phyloP scores from a whole-genome alignment of 2,797 vertebrate genomes.

The Xyrichtys novacula region DNA sequence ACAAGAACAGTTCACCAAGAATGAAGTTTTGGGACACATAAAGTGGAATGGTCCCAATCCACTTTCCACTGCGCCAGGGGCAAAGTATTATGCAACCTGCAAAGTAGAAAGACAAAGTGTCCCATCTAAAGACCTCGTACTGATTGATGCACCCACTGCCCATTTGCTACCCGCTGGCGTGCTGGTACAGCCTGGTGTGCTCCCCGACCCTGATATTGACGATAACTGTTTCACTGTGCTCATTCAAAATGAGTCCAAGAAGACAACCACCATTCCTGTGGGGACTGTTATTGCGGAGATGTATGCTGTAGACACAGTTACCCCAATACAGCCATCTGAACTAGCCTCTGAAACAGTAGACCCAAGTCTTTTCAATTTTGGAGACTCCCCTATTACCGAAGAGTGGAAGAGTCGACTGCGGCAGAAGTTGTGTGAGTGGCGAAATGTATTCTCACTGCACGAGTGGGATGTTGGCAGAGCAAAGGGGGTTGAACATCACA shows the following conservation, averaged over 20 bases:
- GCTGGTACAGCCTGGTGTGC: slow-evolving; percentile 31
- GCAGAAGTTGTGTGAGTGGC: background rate
- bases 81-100: background rate
- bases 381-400: slow-evolving; percentile 12
- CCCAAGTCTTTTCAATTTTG: slow-evolving; percentile 24
- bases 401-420: slow-evolving; percentile 3
- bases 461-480: slow-evolving; percentile 31
- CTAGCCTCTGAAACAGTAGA: background rate
- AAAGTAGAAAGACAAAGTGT: background rate
- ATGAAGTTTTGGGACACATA: slow-evolving; percentile 5
- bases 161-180: slow-evolving; percentile 17
- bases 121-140: background rate
- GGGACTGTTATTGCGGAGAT: slow-evolving; percentile 5
- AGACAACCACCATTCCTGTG: background rate
- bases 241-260: background rate
- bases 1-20: background rate
- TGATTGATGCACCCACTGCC: slow-evolving; percentile 13
- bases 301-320: background rate
- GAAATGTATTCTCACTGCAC: slow-evolving; percentile 23
- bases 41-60: slow-evolving; percentile 37
- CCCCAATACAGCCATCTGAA: background rate
- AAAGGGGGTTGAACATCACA: background rate
- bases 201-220: background rate
- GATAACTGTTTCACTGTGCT: background rate
- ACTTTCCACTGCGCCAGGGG: slow-evolving; percentile 13